Evolutionary conservation across 2,888 invertebrate species (phyloP).

Genomic region (Ariolimax columbianus): DNA sequence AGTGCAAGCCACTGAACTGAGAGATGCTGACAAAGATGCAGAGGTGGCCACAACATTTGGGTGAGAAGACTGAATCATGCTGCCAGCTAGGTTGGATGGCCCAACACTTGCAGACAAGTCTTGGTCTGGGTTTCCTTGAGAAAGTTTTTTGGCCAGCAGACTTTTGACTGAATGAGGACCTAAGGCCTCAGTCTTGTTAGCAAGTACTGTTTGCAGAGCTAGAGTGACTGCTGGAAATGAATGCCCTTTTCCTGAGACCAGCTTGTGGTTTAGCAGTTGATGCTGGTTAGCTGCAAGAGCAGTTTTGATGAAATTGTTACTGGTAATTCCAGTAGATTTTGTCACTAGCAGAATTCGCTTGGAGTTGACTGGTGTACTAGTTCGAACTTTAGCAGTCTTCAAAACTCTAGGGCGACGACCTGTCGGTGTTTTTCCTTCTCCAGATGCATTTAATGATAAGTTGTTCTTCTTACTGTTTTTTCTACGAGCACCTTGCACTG

Average conservation of each 20-base stretch:
- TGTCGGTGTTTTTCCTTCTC: slow-evolving; percentile 18
- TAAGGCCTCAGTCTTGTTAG: not conserved
- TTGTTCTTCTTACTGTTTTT: slow-evolving; percentile 9
- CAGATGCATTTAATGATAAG: slow-evolving; percentile 4
- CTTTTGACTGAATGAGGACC: slow-evolving; percentile 83
- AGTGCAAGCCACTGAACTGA: not conserved
- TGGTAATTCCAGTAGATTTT: not conserved
- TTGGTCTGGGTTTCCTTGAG: slow-evolving; percentile 38
- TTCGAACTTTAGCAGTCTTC: slow-evolving; percentile 1
- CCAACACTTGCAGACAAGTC: not conserved
- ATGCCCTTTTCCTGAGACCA: slow-evolving; percentile 39
- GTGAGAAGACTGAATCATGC: not conserved
- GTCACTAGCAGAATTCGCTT: not conserved
- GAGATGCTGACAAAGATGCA: not conserved
- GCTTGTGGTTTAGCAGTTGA: not conserved
- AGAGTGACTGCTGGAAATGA: slow-evolving; percentile 62
- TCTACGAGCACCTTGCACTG: slow-evolving; percentile 21
- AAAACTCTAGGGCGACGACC: slow-evolving; percentile 9
- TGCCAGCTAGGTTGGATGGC: not conserved
- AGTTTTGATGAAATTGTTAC: not conserved
- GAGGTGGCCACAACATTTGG: not conserved
- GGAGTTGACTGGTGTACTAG: not conserved
- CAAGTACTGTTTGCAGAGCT: slow-evolving; percentile 56
- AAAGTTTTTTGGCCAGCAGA: slow-evolving; percentile 91
- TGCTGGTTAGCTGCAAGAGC: not conserved